phyloP scores from a whole-genome alignment of 2,113 vertebrate species.

The Microtus ochrogaster region DNA sequence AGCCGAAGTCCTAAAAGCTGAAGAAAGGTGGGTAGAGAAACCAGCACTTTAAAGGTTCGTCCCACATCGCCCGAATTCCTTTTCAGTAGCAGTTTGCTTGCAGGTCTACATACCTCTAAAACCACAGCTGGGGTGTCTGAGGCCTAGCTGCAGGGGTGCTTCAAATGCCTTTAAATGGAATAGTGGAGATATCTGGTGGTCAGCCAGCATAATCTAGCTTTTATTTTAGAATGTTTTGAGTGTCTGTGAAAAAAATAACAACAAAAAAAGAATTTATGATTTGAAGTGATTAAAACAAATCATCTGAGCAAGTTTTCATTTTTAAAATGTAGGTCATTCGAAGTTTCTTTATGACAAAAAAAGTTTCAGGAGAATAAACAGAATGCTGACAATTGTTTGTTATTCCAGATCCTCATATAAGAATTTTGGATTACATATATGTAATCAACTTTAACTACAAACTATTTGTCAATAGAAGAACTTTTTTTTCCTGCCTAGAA shows the following conservation, averaged over 20 bases:
- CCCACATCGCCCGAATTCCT: neutral
- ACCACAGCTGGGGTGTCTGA: rapidly evolving
- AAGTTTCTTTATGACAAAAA: neutral
- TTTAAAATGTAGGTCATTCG: neutral
- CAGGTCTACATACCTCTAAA: rapidly evolving
- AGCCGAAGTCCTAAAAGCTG: conserved; percentile 86
- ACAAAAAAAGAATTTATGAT: neutral
- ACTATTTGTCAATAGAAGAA: neutral
- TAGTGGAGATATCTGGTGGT: conserved; percentile 81
- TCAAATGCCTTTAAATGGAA: neutral
- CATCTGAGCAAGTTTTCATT: neutral
- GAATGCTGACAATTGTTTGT: neutral
- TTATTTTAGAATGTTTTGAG: neutral
- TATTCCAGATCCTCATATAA: neutral
- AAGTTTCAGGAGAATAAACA: neutral
- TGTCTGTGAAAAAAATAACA: too few species aligned
- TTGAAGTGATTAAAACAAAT: neutral
- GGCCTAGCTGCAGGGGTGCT: rapidly evolving
- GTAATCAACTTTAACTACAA: neutral
- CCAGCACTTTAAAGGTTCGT: rapidly evolving
- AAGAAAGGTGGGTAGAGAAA: neutral
- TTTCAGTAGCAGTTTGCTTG: neutral
- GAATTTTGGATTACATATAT: neutral
- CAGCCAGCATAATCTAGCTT: neutral
- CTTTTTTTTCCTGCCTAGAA: neutral